Evolutionary conservation across 2,888 invertebrate genomes (phyloP).

Genomic region (Leptothorax acervorum): DNA sequence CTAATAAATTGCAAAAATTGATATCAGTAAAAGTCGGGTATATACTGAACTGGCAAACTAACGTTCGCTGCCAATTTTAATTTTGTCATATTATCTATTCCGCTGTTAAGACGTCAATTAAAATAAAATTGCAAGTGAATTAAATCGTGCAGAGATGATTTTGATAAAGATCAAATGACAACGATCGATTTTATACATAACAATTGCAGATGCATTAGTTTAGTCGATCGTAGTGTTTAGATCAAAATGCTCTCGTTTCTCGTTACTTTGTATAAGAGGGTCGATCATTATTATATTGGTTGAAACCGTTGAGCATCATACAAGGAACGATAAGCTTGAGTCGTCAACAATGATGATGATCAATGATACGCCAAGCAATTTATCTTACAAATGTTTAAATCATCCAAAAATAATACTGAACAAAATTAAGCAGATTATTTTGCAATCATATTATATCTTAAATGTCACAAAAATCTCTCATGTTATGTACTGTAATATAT

Average conservation of each 20-base stretch:
- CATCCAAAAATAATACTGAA: too few relatives aligned
- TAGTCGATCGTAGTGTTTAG: neutral
- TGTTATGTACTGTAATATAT: too few relatives aligned
- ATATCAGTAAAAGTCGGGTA: neutral
- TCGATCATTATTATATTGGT: too few relatives aligned
- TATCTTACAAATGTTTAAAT: too few relatives aligned
- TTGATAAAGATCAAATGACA: neutral
- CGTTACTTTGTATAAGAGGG: too few relatives aligned
- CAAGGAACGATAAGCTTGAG: too few relatives aligned
- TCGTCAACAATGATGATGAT: too few relatives aligned
- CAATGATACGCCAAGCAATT: too few relatives aligned
- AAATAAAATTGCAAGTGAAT: neutral
- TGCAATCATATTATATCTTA: neutral
- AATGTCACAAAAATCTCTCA: neutral
- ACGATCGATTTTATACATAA: neutral
- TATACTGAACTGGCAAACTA: neutral
- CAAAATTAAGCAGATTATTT: neutral
- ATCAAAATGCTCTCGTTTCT: too few relatives aligned
- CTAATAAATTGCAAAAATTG: neutral
- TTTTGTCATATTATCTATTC: neutral
- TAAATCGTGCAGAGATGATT: neutral
- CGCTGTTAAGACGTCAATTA: neutral
- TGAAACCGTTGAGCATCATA: too few relatives aligned
- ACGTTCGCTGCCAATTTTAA: neutral
- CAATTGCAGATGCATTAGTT: neutral